phyloP scores from a whole-genome alignment of 2,888 invertebrate genomes.

The Nezara viridula region DNA sequence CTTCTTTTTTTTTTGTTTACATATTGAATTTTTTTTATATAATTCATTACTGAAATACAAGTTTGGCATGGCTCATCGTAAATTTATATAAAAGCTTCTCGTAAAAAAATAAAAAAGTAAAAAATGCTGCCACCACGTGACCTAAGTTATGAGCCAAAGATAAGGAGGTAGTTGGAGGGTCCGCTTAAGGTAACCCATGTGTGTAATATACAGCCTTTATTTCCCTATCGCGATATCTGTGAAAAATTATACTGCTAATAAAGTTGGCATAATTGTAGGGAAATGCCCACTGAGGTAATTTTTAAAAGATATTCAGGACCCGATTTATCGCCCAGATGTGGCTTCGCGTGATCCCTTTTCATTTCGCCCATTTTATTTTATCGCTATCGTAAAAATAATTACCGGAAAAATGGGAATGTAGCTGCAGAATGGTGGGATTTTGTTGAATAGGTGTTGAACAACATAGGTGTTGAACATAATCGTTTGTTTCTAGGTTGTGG shows the following conservation, averaged over 20 bases:
- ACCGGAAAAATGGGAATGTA: background rate
- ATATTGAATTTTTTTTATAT: too few relatives aligned
- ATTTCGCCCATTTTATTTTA: background rate
- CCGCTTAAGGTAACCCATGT: background rate
- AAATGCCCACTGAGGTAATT: background rate
- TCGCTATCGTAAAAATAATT: background rate
- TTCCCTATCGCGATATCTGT: background rate
- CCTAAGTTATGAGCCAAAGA: conserved; percentile 4
- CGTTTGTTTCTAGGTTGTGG: background rate
- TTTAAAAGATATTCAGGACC: background rate
- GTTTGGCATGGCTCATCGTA: too few relatives aligned
- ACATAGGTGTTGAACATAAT: background rate
- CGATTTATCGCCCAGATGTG: background rate
- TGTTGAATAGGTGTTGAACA: background rate
- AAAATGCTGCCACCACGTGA: background rate
- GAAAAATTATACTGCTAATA: conserved; percentile 29
- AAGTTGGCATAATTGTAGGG: conserved; percentile 9
- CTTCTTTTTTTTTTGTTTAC: too few relatives aligned
- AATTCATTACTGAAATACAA: too few relatives aligned
- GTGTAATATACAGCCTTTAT: background rate
- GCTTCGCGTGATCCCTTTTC: background rate
- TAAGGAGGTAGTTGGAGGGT: background rate
- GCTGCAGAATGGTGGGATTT: background rate
- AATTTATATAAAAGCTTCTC: too few relatives aligned
- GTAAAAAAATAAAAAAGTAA: background rate